Evolutionary conservation across 2,797 vertebrate genomes (phyloP).

Genomic region (Phrynocephalus vlangalii): DNA sequence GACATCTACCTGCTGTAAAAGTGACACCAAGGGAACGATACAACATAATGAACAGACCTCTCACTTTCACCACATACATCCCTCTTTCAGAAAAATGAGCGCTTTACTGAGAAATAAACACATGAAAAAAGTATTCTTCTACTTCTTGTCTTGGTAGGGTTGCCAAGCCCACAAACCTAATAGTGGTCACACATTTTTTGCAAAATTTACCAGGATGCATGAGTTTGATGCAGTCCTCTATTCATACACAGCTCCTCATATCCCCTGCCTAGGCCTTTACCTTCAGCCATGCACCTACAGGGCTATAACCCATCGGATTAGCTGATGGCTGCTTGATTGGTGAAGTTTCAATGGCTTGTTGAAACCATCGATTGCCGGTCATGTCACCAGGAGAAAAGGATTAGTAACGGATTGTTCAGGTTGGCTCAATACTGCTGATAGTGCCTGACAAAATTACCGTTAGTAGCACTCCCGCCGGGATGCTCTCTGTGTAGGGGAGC

Average conservation of each 20-base stretch:
- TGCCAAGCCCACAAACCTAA: neutral
- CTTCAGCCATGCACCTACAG: slow-evolving; percentile 20
- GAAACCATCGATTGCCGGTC: slow-evolving; percentile 80
- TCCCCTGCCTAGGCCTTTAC: slow-evolving; percentile 37
- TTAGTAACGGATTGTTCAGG: slow-evolving; percentile 82
- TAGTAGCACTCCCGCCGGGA: slow-evolving; percentile 75
- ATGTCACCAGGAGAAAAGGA: slow-evolving; percentile 81
- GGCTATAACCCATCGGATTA: slow-evolving; percentile 73
- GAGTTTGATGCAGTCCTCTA: neutral
- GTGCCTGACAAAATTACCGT: slow-evolving; percentile 77
- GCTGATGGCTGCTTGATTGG: slow-evolving; percentile 76
- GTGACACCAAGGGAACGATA: neutral
- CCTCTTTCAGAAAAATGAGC: too few species aligned
- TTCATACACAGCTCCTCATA: slow-evolving; percentile 29
- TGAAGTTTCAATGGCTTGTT: slow-evolving; percentile 82
- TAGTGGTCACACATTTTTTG: neutral
- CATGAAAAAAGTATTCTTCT: neutral
- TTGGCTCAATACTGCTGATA: slow-evolving; percentile 82
- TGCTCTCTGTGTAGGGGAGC: slow-evolving; percentile 65
- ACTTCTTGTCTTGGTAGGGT: neutral
- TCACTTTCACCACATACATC: too few species aligned
- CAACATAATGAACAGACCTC: too few species aligned
- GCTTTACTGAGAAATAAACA: neutral
- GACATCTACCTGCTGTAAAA: neutral
- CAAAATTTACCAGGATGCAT: neutral